These are phyloP conservation scores for Drosophila lacicola DNA, from an alignment of 2,888 invertebrate genomes.

Conservation along the genomic window DNA sequence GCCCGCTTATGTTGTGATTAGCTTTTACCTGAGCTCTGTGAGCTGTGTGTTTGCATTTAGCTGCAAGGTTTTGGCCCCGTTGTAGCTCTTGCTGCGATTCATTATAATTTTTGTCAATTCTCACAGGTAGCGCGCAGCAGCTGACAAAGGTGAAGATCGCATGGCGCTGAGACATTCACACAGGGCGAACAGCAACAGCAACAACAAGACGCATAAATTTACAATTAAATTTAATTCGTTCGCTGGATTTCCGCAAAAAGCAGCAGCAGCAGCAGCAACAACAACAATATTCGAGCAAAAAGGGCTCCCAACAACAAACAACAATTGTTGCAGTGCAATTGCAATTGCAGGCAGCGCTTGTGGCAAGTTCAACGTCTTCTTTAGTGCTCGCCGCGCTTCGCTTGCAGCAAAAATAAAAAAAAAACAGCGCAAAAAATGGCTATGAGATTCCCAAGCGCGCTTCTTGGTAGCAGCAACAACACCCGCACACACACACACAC, in stretches of 20 bases:
- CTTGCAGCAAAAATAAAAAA: constrained; percentile 55
- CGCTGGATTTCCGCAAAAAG: constrained; percentile 71
- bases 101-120: constrained; percentile 80
- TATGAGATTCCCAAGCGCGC: constrained; percentile 74
- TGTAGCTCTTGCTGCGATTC: constrained; percentile 46
- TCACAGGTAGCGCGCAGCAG: constrained; percentile 61
- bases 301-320: constrained; percentile 53
- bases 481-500: constrained; percentile 12
- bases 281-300: constrained; percentile 9
- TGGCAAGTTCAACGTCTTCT: constrained; percentile 77
- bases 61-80: constrained; percentile 22
- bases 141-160: constrained; percentile 69
- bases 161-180: constrained; percentile 57
- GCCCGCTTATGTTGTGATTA: constrained; percentile 67
- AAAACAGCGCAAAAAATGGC: constrained; percentile 33
- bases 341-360: constrained; percentile 42
- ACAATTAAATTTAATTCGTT: constrained; percentile 80
- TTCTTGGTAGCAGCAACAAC: constrained; percentile 65
- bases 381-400: constrained; percentile 71
- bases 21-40: constrained; percentile 55
- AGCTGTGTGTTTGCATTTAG: constrained; percentile 28
- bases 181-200: constrained; percentile 24
- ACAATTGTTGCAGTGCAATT: constrained; percentile 49
- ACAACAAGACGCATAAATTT: constrained; percentile 73
- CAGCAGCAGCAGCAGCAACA: constrained; percentile 15